phyloP scores from a whole-genome alignment of 2,888 invertebrate genomes.

The Erebia aethiops region DNA sequence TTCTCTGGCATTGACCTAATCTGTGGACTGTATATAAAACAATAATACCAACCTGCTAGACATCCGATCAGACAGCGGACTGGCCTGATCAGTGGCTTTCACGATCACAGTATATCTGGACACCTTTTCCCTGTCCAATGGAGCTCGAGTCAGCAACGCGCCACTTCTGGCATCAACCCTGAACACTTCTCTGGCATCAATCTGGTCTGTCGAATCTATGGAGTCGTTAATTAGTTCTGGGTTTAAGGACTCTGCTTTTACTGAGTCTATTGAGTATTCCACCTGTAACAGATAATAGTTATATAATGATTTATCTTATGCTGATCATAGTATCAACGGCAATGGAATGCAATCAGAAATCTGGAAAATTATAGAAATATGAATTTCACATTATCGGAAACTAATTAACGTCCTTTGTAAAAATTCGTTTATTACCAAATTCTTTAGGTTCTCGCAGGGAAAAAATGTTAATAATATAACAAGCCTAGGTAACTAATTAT shows the following conservation, averaged over 20 bases:
- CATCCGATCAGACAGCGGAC: slow-evolving; percentile 88
- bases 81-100: slow-evolving; percentile 93
- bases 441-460: too few species aligned
- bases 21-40: slow-evolving; percentile 48
- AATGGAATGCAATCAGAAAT: not conserved
- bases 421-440: too few species aligned
- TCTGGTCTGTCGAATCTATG: slow-evolving; percentile 53
- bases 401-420: too few species aligned
- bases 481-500: too few species aligned
- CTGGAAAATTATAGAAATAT: too few species aligned
- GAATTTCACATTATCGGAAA: too few species aligned
- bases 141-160: slow-evolving; percentile 91
- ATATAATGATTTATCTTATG: too few species aligned
- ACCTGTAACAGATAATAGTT: slow-evolving; percentile 69
- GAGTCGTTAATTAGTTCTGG: slow-evolving; percentile 65
- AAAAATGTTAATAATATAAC: too few species aligned
- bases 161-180: slow-evolving; percentile 93
- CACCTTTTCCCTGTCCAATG: slow-evolving; percentile 93
- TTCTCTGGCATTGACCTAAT: slow-evolving; percentile 84
- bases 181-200: slow-evolving; percentile 89
- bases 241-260: slow-evolving; percentile 79
- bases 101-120: slow-evolving; percentile 93
- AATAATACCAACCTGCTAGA: slow-evolving; percentile 85
- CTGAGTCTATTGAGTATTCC: slow-evolving; percentile 89
- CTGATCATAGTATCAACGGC: too few species aligned